Percentiles rank a stretch among this genome's conserved stretches.
Conservation (phyloP, 2,888 invertebrate genomes). For the Drosophila falleni region DNA sequence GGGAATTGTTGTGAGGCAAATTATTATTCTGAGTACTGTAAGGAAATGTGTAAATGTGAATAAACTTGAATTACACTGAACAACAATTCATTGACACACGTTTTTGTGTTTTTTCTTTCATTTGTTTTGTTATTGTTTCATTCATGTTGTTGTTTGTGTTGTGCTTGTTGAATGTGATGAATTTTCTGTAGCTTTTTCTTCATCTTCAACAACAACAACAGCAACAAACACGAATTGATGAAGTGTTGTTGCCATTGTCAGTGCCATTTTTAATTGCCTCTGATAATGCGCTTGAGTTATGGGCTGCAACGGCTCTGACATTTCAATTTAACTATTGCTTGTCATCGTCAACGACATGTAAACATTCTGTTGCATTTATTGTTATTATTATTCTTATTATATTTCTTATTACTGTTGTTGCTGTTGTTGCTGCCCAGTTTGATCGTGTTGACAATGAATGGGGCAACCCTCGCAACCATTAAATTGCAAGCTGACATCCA, state of each 20-base stretch:
- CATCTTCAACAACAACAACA: constrained; percentile 6
- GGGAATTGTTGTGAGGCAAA: too few species aligned
- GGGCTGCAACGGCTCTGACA: constrained; percentile 62
- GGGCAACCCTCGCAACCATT: constrained; percentile 48
- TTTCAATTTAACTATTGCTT: constrained; percentile 68
- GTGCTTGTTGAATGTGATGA: constrained; percentile 27
- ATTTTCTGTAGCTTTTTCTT: constrained; percentile 1
- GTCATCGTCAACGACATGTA: constrained; percentile 47
- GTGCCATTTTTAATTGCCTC: constrained; percentile 72
- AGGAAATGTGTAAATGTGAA: constrained; percentile 54
- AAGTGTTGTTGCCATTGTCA: constrained; percentile 36
- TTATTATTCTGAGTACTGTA: constrained; percentile 33
- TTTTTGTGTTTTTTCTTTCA: constrained; percentile 13
- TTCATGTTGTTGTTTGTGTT: constrained; percentile 26
- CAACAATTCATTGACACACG: constrained; percentile 48
- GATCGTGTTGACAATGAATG: constrained; percentile 42
- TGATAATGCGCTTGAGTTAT: constrained; percentile 76
- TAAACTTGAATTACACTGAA: constrained; percentile 56
- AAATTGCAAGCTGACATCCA: constrained; percentile 50
- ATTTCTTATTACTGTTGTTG: constrained; percentile 18
- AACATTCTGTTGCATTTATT: constrained; percentile 46
- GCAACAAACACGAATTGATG: constrained; percentile 2
- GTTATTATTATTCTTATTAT: constrained; percentile 48
- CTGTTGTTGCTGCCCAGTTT: constrained; percentile 28
- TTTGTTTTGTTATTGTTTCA: constrained; percentile 11